A percentile compares a stretch with the other conserved stretches of the same genome.
Evolutionary conservation across 2,888 invertebrate genomes (phyloP).

Genomic region (Phoenoteleia sp.): DNA sequence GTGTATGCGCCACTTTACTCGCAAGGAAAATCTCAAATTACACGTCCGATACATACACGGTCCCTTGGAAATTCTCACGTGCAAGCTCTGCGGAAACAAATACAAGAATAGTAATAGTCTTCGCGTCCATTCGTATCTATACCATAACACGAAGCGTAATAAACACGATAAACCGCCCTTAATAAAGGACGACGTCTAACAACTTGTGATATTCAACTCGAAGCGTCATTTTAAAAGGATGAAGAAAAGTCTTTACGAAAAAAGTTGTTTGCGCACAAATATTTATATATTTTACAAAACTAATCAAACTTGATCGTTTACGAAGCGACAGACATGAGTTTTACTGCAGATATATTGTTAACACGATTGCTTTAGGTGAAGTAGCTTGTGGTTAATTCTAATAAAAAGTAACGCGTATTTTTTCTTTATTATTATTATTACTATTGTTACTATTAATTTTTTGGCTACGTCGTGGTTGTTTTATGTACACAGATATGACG

Average conservation of each 20-base stretch:
- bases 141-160: slow-evolving; percentile 84
- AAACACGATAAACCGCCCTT: slow-evolving; percentile 76
- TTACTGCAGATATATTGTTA: slow-evolving; percentile 54
- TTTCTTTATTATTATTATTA: neutral
- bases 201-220: slow-evolving; percentile 52
- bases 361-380: slow-evolving; percentile 55
- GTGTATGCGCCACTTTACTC: slow-evolving; percentile 85
- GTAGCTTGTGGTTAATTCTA: slow-evolving; percentile 43
- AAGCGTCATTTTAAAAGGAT: slow-evolving; percentile 17
- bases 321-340: slow-evolving; percentile 33
- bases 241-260: slow-evolving; percentile 10
- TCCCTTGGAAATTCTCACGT: slow-evolving; percentile 90
- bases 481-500: neutral
- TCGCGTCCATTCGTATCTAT: slow-evolving; percentile 85
- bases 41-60: slow-evolving; percentile 92
- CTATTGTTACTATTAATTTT: no score
- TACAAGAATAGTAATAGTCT: slow-evolving; percentile 86
- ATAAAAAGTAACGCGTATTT: slow-evolving; percentile 28
- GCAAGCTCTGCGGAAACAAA: slow-evolving; percentile 90
- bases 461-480: slow-evolving; percentile 3
- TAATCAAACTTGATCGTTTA: slow-evolving; percentile 49
- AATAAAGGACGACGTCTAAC: slow-evolving; percentile 67
- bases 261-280: slow-evolving; percentile 52
- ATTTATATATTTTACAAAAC: slow-evolving; percentile 54
- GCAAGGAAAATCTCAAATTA: slow-evolving; percentile 89